Evolutionary conservation across 2,888 invertebrate genomes (phyloP).

Genomic region (Dryobotodes eremita): DNA sequence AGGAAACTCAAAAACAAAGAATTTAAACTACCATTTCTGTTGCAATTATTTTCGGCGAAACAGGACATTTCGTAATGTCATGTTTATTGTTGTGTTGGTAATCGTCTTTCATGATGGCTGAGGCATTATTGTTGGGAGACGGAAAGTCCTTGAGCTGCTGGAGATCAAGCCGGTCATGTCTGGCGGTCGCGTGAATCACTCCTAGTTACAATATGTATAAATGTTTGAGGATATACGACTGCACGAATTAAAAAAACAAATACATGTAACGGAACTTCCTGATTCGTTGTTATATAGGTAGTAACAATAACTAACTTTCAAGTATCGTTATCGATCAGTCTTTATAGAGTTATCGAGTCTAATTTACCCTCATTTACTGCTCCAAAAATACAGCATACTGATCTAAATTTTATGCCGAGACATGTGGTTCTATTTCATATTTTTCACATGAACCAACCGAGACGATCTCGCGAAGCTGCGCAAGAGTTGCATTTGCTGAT

Average conservation of each 20-base stretch:
- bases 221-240: conserved; percentile 10
- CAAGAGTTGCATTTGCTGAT: conserved; percentile 53
- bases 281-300: conserved; percentile 12
- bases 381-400: not conserved
- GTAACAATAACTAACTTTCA: not conserved
- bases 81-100: conserved; percentile 29
- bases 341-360: too few species aligned
- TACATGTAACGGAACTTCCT: conserved; percentile 14
- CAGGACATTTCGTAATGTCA: not conserved
- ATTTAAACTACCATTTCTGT: conserved; percentile 30
- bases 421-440: not conserved
- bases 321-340: not conserved
- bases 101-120: conserved; percentile 36
- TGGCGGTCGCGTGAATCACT: conserved; percentile 55
- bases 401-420: not conserved
- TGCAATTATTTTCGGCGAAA: conserved; percentile 26
- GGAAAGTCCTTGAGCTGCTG: conserved; percentile 49
- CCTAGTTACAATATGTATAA: conserved; percentile 7
- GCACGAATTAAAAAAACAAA: conserved; percentile 1
- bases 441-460: conserved; percentile 8
- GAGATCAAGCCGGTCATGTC: conserved; percentile 48
- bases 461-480: conserved; percentile 36
- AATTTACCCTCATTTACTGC: not conserved
- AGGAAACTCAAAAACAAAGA: conserved; percentile 27
- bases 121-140: conserved; percentile 31